A percentile compares a stretch with the other conserved stretches of the same genome.
These are phyloP conservation scores for Lithophane leautieri DNA, from an alignment of 2,888 invertebrate genomes.

Conservation along the genomic window DNA sequence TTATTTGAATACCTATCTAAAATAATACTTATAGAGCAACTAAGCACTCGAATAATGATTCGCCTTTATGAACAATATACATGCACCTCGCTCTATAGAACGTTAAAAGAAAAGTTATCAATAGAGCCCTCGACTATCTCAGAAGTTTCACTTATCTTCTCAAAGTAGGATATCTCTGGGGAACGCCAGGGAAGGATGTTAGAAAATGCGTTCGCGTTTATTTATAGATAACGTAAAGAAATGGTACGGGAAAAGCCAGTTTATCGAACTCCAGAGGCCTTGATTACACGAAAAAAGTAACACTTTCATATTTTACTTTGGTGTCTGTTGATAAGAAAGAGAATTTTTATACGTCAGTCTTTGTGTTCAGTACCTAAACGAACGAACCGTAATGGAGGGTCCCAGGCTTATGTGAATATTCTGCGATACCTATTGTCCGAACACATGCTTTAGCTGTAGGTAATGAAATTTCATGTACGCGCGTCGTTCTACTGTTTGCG, in stretches of 20 bases:
- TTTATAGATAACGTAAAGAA: constrained; percentile 59
- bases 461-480: constrained; percentile 66
- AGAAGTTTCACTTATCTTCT: constrained; percentile 58
- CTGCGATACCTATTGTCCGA: constrained; percentile 67
- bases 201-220: constrained; percentile 52
- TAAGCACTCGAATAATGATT: not conserved
- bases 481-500: constrained; percentile 46
- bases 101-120: constrained; percentile 46
- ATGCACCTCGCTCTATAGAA: constrained; percentile 1
- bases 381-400: constrained; percentile 69
- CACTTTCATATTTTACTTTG: constrained; percentile 61
- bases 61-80: not conserved
- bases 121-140: constrained; percentile 49
- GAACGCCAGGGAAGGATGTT: constrained; percentile 49
- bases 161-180: constrained; percentile 52
- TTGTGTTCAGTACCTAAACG: constrained; percentile 64
- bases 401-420: constrained; percentile 59
- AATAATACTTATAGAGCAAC: not conserved
- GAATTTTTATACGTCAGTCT: constrained; percentile 66
- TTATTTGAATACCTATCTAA: constrained; percentile 20
- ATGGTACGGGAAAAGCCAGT: constrained; percentile 42
- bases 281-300: constrained; percentile 60
- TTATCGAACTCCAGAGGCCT: constrained; percentile 54
- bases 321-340: constrained; percentile 54
- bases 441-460: constrained; percentile 61